A percentile compares a stretch with the other conserved stretches of the same genome.
phyloP scores from a whole-genome alignment of 2,888 invertebrate species.

The Apamea anceps region DNA sequence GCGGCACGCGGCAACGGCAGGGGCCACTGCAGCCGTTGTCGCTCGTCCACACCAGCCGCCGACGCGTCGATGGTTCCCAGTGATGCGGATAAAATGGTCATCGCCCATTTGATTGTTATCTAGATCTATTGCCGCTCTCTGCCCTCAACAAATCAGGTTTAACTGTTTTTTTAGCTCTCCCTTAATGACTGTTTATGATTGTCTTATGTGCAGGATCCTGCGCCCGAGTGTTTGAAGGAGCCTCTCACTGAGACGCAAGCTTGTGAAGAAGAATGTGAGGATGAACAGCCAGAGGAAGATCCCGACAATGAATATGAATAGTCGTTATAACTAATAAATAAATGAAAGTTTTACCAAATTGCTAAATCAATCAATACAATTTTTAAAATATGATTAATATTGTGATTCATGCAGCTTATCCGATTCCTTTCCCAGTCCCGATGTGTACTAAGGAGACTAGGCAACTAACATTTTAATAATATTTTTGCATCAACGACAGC shows the following conservation, averaged over 20 bases:
- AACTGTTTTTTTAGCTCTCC: not conserved
- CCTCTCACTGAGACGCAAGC: conserved; percentile 64
- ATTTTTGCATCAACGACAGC: not conserved
- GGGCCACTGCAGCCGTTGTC: not conserved
- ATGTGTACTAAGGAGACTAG: not conserved
- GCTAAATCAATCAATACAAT: not conserved
- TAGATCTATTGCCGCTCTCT: not conserved
- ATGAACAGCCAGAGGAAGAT: conserved; percentile 61
- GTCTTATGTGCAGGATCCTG: conserved; percentile 67
- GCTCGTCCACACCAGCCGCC: not conserved
- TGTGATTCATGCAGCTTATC: not conserved
- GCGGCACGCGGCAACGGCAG: not conserved
- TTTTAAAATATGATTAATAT: not conserved
- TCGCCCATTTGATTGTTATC: too few species aligned
- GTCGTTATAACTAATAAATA: not conserved
- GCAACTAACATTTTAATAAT: not conserved
- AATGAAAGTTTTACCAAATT: not conserved
- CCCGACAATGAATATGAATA: conserved; percentile 38
- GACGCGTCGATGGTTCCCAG: not conserved
- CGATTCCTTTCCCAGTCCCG: not conserved
- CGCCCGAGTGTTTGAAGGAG: conserved; percentile 71
- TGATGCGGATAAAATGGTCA: not conserved
- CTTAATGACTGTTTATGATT: not conserved
- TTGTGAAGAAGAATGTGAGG: conserved; percentile 76
- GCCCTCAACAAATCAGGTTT: not conserved